Percentiles rank a stretch among this genome's conserved stretches.
These are phyloP conservation scores for Ciconia maguari DNA, from an alignment of 2,113 vertebrate genomes.

Conservation along the genomic window DNA sequence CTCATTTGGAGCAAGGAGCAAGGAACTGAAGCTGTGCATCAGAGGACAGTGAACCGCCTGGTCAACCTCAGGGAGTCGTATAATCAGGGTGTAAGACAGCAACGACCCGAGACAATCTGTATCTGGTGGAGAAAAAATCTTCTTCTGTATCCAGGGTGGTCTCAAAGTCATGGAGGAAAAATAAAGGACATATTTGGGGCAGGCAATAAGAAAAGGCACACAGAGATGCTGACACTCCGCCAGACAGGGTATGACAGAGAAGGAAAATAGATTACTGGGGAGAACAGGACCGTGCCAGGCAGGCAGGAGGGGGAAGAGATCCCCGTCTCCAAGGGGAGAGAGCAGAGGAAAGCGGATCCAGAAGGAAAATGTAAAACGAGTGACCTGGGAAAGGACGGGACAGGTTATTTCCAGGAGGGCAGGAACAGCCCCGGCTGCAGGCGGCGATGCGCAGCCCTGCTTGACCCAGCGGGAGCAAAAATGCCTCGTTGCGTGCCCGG, in stretches of 20 bases:
- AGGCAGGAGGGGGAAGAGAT: neutral
- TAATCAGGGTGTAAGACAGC: neutral
- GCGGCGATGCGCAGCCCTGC: neutral
- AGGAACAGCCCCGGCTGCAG: neutral
- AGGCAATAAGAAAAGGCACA: neutral
- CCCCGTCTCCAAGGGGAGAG: no score
- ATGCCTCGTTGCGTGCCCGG: neutral
- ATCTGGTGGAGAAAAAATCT: accelerated
- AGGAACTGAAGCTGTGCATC: neutral
- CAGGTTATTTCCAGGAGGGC: neutral
- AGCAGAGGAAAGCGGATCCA: neutral
- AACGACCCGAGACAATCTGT: neutral
- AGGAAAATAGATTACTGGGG: neutral
- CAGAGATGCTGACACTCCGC: neutral
- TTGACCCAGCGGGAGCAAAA: neutral
- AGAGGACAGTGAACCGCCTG: neutral
- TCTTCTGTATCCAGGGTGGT: neutral
- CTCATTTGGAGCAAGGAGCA: neutral
- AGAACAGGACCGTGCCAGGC: neutral
- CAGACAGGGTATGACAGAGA: neutral
- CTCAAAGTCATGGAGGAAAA: neutral
- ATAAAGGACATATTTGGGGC: neutral
- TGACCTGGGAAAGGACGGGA: neutral
- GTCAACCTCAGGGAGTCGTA: no score
- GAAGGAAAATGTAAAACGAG: neutral